Evolutionary conservation across 2,113 vertebrate species (phyloP).

Genomic region (Rhinogobius similis): DNA sequence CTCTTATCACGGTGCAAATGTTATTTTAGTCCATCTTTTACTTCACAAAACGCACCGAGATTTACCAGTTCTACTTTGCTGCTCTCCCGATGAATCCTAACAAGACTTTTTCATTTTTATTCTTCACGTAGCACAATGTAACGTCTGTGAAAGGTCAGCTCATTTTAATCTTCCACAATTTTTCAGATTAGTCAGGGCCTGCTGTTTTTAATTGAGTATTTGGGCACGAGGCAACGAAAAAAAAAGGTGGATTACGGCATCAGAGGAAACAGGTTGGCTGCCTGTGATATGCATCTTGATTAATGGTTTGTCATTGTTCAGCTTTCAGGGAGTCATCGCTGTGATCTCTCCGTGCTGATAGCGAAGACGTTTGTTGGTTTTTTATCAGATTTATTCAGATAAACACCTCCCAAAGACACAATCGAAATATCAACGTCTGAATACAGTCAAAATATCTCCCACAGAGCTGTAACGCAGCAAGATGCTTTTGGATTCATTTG

Average conservation of each 20-base stretch:
- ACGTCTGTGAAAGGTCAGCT: no score
- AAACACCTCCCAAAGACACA: background rate
- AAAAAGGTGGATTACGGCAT: slow-evolving; percentile 52
- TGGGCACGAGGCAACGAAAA: slow-evolving; percentile 14
- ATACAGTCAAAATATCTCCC: background rate
- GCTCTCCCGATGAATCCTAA: no score
- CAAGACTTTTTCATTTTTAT: no score
- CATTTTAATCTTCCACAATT: background rate
- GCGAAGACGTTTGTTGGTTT: slow-evolving; percentile 6
- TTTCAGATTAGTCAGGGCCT: background rate
- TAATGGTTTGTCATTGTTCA: slow-evolving; percentile 1
- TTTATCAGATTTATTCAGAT: background rate
- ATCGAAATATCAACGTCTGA: background rate
- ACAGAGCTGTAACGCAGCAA: no score
- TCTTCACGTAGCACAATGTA: no score
- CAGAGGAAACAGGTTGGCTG: slow-evolving; percentile 36
- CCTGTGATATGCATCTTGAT: slow-evolving; percentile 44
- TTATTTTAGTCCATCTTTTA: no score
- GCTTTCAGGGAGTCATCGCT: slow-evolving; percentile 11
- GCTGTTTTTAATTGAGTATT: slow-evolving; percentile 53
- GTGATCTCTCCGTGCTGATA: background rate
- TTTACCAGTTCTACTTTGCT: no score
- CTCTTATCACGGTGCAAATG: no score
- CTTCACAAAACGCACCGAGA: no score
- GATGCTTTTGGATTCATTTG: no score